Percentiles rank a stretch among this genome's conserved stretches.
Conservation (phyloP, 2,797 vertebrate genomes). For the Rhadinocentrus ornatus region DNA sequence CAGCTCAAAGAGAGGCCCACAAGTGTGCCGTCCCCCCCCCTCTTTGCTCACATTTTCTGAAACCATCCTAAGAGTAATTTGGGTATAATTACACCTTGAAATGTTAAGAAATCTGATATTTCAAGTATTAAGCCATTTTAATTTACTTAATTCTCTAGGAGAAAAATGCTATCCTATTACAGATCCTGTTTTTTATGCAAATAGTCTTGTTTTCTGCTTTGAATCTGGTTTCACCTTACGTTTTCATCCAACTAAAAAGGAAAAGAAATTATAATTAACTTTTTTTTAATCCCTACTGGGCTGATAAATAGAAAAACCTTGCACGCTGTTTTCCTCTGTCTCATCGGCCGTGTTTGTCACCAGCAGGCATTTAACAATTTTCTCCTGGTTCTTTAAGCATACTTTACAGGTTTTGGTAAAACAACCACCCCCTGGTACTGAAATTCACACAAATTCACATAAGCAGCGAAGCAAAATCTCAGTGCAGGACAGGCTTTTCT, state of each 20-base stretch:
- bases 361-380: slow-evolving; percentile 14
- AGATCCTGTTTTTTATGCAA: not conserved
- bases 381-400: slow-evolving; percentile 20
- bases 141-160: not conserved
- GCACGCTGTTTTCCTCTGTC: slow-evolving; percentile 31
- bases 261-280: not conserved
- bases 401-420: slow-evolving; percentile 27
- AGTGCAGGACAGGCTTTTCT: slow-evolving; percentile 29
- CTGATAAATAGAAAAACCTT: slow-evolving; percentile 6
- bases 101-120: slow-evolving; percentile 3
- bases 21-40: not conserved
- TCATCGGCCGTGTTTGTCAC: slow-evolving; percentile 24
- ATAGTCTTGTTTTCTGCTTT: not conserved
- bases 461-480: slow-evolving; percentile 24
- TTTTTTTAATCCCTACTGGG: not conserved
- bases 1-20: slow-evolving; percentile 19
- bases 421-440: slow-evolving; percentile 25
- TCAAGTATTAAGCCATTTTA: not conserved
- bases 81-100: not conserved
- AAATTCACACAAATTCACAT: slow-evolving; percentile 19
- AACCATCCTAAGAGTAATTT: not conserved
- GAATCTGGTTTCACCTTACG: not conserved
- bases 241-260: not conserved
- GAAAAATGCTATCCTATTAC: not conserved
- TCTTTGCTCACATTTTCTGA: slow-evolving; percentile 13